Conservation (phyloP, 2,113 vertebrate species). For the Pagrus major region DNA sequence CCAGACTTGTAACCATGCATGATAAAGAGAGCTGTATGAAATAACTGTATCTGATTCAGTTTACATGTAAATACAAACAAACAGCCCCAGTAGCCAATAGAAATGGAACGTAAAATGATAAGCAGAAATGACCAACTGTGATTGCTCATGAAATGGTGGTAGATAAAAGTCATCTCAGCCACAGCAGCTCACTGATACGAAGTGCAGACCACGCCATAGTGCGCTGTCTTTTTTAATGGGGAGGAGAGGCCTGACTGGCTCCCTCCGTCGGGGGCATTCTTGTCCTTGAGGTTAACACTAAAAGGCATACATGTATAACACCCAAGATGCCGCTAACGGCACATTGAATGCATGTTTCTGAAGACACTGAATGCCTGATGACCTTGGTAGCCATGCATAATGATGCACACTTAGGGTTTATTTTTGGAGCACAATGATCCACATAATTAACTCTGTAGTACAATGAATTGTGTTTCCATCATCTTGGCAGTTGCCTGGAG, state of each 20-base stretch:
- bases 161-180: conserved; percentile 44
- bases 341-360: conserved; percentile 51
- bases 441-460: conserved; percentile 75
- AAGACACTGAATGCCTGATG: conserved; percentile 65
- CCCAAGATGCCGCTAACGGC: conserved; percentile 32
- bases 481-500: conserved; percentile 69
- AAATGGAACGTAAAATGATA: conserved; percentile 15
- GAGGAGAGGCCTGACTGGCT: conserved; percentile 34
- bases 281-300: conserved; percentile 57
- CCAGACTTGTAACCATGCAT: neutral
- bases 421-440: conserved; percentile 73
- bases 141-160: conserved; percentile 31
- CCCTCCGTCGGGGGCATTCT: conserved; percentile 36
- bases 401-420: conserved; percentile 71
- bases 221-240: conserved; percentile 32
- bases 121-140: conserved; percentile 11
- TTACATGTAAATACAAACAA: conserved; percentile 17
- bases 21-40: neutral
- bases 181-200: conserved; percentile 30
- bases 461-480: conserved; percentile 69
- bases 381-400: conserved; percentile 73
- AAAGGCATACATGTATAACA: conserved; percentile 52
- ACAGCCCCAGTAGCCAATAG: conserved; percentile 1
- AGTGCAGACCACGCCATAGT: conserved; percentile 18
- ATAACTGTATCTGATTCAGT: neutral